Percentiles rank a stretch among this genome's conserved stretches.
Evolutionary conservation across 2,797 vertebrate species (phyloP).

Genomic region (Oreortyx pictus): DNA sequence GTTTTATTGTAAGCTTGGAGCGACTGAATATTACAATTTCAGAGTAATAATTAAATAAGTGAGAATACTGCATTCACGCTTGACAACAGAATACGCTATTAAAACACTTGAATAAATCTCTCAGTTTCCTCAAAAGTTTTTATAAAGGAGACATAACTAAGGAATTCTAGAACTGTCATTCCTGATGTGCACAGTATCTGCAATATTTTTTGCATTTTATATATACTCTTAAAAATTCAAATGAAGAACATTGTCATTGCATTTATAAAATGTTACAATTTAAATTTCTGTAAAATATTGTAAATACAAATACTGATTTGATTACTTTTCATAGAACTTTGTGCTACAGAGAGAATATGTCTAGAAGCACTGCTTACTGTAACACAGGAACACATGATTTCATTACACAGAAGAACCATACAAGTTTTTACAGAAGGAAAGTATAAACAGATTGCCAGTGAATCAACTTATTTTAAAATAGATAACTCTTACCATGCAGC

Average conservation of each 20-base stretch:
- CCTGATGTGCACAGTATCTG: not conserved
- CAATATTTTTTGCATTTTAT: not conserved
- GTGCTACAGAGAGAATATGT: not conserved
- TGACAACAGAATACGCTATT: not conserved
- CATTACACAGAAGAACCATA: not conserved
- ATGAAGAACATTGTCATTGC: not conserved
- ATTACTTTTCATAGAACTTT: not conserved
- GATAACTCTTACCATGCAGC: slow-evolving; percentile 86
- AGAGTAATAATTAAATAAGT: not conserved
- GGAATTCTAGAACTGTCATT: not conserved
- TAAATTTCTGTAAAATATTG: not conserved
- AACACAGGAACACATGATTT: not conserved
- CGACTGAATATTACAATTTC: not conserved
- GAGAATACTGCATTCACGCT: not conserved
- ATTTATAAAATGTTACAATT: not conserved
- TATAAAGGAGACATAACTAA: not conserved
- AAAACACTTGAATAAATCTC: not conserved
- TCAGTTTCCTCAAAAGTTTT: not conserved
- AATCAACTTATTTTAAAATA: not conserved
- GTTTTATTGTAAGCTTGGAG: not conserved
- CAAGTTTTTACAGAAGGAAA: not conserved
- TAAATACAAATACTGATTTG: not conserved
- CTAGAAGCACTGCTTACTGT: not conserved
- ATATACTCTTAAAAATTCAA: not conserved
- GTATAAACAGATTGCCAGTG: not conserved